These are phyloP conservation scores for Laterallus jamaicensis DNA, from an alignment of 2,113 vertebrate genomes.

Conservation along the genomic window DNA sequence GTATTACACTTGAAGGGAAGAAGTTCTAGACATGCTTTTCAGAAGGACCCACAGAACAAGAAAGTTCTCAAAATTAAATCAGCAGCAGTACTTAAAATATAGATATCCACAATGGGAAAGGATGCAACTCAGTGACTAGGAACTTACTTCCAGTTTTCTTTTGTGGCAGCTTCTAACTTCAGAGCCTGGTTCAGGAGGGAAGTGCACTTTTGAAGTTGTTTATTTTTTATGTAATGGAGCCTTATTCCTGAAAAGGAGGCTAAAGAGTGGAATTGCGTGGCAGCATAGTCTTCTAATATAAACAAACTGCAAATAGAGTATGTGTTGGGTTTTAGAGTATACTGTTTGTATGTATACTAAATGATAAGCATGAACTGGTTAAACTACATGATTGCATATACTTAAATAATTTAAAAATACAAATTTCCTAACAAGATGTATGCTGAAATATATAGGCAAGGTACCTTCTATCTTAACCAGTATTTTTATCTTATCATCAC, in stretches of 20 bases:
- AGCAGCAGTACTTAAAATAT: not conserved
- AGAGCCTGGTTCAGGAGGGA: not conserved
- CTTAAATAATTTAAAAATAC: not conserved
- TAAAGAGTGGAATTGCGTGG: not conserved
- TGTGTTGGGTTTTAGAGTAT: not conserved
- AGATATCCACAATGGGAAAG: not conserved
- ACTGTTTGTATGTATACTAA: not conserved
- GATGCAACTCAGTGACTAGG: not conserved
- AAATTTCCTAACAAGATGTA: not conserved
- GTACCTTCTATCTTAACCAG: not conserved
- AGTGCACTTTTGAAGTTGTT: not conserved
- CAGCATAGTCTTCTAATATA: not conserved
- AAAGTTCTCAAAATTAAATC: not conserved
- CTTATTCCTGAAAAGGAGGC: not conserved
- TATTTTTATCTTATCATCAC: not conserved
- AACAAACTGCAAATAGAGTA: not conserved
- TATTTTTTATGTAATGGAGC: not conserved
- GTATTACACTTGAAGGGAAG: not conserved
- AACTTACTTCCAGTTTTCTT: not conserved
- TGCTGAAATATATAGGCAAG: not conserved
- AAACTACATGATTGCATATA: not conserved
- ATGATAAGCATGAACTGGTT: not conserved
- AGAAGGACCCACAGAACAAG: not conserved
- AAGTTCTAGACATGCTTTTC: not conserved
- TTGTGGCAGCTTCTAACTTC: not conserved